Evolutionary conservation across 2,797 vertebrate species (phyloP), one percentile per base, ranked within the genome.

Genomic region (Catharus ustulatus): DNA sequence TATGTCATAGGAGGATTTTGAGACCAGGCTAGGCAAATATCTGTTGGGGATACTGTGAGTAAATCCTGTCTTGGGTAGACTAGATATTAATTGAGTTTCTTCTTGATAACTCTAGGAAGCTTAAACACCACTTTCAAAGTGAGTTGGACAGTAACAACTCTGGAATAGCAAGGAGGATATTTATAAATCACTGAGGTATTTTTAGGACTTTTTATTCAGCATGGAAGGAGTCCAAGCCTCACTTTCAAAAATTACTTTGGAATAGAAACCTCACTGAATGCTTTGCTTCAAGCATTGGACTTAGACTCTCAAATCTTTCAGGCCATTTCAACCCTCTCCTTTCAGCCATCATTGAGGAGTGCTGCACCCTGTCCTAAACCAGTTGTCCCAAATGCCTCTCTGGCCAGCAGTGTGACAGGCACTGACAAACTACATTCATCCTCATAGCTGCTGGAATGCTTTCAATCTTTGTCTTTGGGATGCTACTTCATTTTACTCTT

Each of bases 121-220:
- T 90, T 86, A 96, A 93, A 96, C 24, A 54, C 64, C 34, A 58
- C 63, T 91, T 96, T 82, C 67, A 89, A 84, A 94, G 63, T 54
- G 55, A 87, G 34, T 34, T 88, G 73, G 30, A 38, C 40, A 79
- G 76, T 74, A 88, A 67, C 51, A 89, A 36, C 9, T 69, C 82
- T 19, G 43, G 26, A 85, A 89, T 27, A 84, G 58, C 21, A 91
- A 63, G 36, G 32, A 80, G 21, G 40, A 67, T 86, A 87, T 84
- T 92, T 93, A 91, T 92, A 91, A 81, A 84, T 48, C 66, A 80
- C 32, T 40, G 40, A 81, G 46, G 45, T 89, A 91, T 89, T 96
- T 92, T 91, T 93, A 93, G 91, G 48, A 48, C 42, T 95, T 85
- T 32, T 40, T 61, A 66, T 75, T 89, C 13, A 5, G 30, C 62